These are phyloP conservation scores for Conger conger DNA, from an alignment of 2,113 vertebrate genomes.

Conservation along the genomic window DNA sequence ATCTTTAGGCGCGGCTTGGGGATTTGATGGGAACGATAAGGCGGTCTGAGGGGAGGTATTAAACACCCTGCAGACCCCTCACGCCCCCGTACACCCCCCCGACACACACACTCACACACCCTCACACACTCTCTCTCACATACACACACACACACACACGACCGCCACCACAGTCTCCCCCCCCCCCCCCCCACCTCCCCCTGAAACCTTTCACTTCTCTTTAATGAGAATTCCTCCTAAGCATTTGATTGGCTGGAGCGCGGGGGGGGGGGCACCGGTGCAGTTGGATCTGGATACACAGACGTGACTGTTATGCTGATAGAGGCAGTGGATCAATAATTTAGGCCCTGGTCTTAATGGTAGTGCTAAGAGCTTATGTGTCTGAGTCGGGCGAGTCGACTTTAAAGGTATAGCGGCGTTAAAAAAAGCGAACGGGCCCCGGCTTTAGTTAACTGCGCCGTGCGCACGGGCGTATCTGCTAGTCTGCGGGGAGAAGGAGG, in stretches of 20 bases:
- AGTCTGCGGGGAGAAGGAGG: not conserved
- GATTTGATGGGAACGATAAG: slow-evolving; percentile 76
- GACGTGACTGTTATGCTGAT: slow-evolving; percentile 98
- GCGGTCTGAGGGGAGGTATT: slow-evolving; percentile 77
- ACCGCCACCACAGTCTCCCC: slow-evolving; percentile 57
- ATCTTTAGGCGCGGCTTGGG: slow-evolving; percentile 54
- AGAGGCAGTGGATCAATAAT: slow-evolving; percentile 95
- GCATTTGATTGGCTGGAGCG: slow-evolving; percentile 95
- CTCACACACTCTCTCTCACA: slow-evolving; percentile 62
- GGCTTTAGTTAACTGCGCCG: slow-evolving; percentile 44
- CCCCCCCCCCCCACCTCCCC: slow-evolving; percentile 63
- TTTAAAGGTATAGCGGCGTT: slow-evolving; percentile 70
- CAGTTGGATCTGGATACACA: slow-evolving; percentile 81
- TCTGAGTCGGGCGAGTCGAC: slow-evolving; percentile 76
- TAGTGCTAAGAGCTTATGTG: slow-evolving; percentile 81
- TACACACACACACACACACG: slow-evolving; percentile 39
- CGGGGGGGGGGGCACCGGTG: slow-evolving; percentile 76
- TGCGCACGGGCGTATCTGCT: slow-evolving; percentile 40
- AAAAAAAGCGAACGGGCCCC: slow-evolving; percentile 46
- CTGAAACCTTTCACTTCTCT: slow-evolving; percentile 73
- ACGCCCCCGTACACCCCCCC: slow-evolving; percentile 62
- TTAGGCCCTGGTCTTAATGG: slow-evolving; percentile 92
- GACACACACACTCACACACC: slow-evolving; percentile 38
- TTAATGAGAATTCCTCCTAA: slow-evolving; percentile 99
- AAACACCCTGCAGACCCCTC: slow-evolving; percentile 77